These are phyloP conservation scores for Cerceris rybyensis DNA, from an alignment of 2,888 invertebrate species.

Conservation along the genomic window DNA sequence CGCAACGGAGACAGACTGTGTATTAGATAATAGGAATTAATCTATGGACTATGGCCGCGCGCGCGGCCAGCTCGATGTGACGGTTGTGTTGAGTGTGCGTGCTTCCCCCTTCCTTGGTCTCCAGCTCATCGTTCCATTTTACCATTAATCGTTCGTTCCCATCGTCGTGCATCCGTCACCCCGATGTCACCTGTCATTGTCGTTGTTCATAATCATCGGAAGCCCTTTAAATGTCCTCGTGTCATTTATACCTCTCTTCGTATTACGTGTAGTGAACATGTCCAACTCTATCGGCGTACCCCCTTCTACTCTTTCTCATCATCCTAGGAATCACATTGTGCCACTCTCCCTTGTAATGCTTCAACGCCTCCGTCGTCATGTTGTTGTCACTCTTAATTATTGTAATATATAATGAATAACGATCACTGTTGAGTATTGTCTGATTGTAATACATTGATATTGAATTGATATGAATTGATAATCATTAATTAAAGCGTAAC, in stretches of 20 bases:
- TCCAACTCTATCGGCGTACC: slow-evolving; percentile 43
- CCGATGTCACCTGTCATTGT: slow-evolving; percentile 56
- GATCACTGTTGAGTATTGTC: slow-evolving; percentile 82
- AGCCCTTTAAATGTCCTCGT: slow-evolving; percentile 40
- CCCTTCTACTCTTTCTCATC: slow-evolving; percentile 47
- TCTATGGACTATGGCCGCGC: slow-evolving; percentile 77
- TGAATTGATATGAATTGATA: slow-evolving; percentile 82
- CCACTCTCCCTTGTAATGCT: slow-evolving; percentile 74
- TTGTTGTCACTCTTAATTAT: slow-evolving; percentile 82
- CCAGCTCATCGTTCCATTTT: slow-evolving; percentile 66
- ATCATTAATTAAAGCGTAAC: slow-evolving; percentile 79
- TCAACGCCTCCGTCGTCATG: slow-evolving; percentile 82
- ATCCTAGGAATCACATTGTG: slow-evolving; percentile 70
- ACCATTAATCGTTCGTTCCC: slow-evolving; percentile 69
- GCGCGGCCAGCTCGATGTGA: slow-evolving; percentile 80
- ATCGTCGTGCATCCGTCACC: slow-evolving; percentile 59
- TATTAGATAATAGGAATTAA: slow-evolving; percentile 78
- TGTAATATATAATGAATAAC: slow-evolving; percentile 81
- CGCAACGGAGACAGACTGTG: slow-evolving; percentile 77
- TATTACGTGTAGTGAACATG: slow-evolving; percentile 45
- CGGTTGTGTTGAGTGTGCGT: slow-evolving; percentile 81
- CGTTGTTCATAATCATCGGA: slow-evolving; percentile 59
- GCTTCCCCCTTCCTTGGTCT: slow-evolving; percentile 73
- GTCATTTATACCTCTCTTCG: slow-evolving; percentile 35
- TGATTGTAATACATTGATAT: slow-evolving; percentile 82